Evolutionary conservation across 2,888 invertebrate genomes (phyloP), one percentile per base, ranked within the genome.

Genomic region (Acleris sparsana): DNA sequence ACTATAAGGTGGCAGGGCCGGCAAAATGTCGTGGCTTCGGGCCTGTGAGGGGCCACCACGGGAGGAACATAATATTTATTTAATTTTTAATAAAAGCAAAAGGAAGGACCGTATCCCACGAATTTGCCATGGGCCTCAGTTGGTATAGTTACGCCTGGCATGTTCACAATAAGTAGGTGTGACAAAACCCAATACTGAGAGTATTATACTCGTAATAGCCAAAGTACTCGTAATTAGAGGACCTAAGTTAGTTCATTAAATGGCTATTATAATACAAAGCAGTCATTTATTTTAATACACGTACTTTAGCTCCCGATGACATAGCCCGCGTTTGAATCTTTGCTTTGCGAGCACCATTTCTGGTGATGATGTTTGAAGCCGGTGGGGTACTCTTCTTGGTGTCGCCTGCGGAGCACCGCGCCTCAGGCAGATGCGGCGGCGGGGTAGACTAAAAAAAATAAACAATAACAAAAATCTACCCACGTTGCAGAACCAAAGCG

Each of bases 271-370:
- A 39, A 33, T 43, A n/a, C 20, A 18, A 18, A 57, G 53, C 17
- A 5, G 52, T 25, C 3, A 58, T 48, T 56, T n/a, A 61, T 61
- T 25, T 59, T 56, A 62, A 66, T 61, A 11, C 56, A 52, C 59
- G 62, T 80, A 91, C 93, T 82, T 93, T 93, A 63, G 84, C 85
- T 53, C 86, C 85, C 43, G 90, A 93, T 25, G 93, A 88, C 94
- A 94, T 94, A 46, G 94, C 94, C 58, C 94, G 90, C 43, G 94
- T 94, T 80, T 94, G 94, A 59, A 94, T 94, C 86, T 94, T 94
- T 62, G 94, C 93, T 81, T 94, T 94, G 71, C 94, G 93, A 64
- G 94, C 94, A 63, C 93, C 93, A 80, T 94, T 94, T 77, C 94
- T 90, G 63, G 94, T 94, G 22, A 94, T 88, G 69, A 94, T 92